Percentiles rank a stretch among this genome's conserved stretches.
Evolutionary conservation across 1,140 invertebrate genomes (phyloP).

Genomic region (Drosophila carrolli): DNA sequence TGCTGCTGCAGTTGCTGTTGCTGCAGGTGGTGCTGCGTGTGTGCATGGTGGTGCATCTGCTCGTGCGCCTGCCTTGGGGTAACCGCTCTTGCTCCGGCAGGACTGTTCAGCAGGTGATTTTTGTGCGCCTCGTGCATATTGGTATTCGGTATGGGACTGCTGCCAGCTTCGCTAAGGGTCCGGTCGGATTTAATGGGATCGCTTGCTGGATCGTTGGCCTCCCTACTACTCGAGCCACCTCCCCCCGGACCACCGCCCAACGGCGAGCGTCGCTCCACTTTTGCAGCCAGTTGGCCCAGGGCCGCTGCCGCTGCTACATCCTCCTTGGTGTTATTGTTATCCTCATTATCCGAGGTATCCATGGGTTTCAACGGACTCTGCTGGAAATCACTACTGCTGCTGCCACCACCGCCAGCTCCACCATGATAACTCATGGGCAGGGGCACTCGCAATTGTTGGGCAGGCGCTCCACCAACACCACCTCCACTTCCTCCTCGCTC

Average conservation of each 20-base stretch:
- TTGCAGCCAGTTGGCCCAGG: conserved; percentile 61
- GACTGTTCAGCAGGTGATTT: conserved; percentile 66
- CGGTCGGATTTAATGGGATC: conserved; percentile 16
- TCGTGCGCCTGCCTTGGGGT: conserved; percentile 68
- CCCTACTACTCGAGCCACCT: conserved; percentile 29
- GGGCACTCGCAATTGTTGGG: conserved; percentile 64
- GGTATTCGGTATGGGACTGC: conserved; percentile 81
- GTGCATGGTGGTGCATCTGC: conserved; percentile 58
- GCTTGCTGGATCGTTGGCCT: conserved; percentile 29
- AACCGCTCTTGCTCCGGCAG: conserved; percentile 37
- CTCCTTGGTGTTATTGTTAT: conserved; percentile 67
- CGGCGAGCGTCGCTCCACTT: conserved; percentile 70
- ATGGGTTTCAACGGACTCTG: conserved; percentile 77
- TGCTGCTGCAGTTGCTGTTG: conserved; percentile 27
- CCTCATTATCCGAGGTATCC: conserved; percentile 80
- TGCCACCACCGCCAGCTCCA: conserved; percentile 46
- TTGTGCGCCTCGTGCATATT: conserved; percentile 81
- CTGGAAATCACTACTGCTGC: conserved; percentile 77
- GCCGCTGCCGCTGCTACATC: conserved; percentile 61
- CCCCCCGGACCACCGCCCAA: conserved; percentile 27
- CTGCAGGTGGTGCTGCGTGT: conserved; percentile 37
- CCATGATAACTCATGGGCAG: conserved; percentile 60
- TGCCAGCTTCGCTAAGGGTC: conserved; percentile 66
- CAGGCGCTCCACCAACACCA: conserved; percentile 28
- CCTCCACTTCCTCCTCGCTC: conserved; percentile 36